phyloP scores from a whole-genome alignment of 2,797 vertebrate species.

The Ispidina picta region DNA sequence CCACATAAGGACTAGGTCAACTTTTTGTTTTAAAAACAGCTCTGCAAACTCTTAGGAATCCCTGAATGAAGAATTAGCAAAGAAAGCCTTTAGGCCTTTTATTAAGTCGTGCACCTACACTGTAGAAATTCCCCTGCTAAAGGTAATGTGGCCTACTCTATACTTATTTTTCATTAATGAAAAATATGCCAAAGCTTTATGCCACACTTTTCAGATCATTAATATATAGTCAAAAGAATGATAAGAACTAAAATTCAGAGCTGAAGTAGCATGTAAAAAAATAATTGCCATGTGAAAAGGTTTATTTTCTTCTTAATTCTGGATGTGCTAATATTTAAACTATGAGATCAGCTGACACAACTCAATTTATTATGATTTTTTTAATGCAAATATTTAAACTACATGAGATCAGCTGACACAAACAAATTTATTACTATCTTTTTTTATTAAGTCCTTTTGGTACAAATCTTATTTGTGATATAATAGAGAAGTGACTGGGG shows the following conservation, averaged over 20 bases:
- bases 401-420: not conserved
- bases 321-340: conserved; percentile 10
- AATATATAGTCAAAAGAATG: not conserved
- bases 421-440: not conserved
- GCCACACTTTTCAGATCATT: not conserved
- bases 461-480: not conserved
- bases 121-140: not conserved
- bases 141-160: not conserved
- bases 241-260: not conserved
- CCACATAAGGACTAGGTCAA: not conserved
- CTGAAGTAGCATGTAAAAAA: not conserved
- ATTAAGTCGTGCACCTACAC: not conserved
- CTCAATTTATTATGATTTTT: not conserved
- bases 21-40: not conserved
- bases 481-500: not conserved
- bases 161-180: not conserved
- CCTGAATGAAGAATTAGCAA: not conserved
- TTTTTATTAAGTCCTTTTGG: not conserved
- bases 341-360: not conserved
- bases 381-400: no score
- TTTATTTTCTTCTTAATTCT: conserved; percentile 5
- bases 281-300: not conserved
- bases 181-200: not conserved
- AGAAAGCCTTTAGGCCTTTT: not conserved
- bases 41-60: not conserved